Percentiles rank a stretch among this genome's conserved stretches.
These are phyloP conservation scores for Torymus auratus DNA, from an alignment of 2,888 invertebrate genomes.

Conservation along the genomic window DNA sequence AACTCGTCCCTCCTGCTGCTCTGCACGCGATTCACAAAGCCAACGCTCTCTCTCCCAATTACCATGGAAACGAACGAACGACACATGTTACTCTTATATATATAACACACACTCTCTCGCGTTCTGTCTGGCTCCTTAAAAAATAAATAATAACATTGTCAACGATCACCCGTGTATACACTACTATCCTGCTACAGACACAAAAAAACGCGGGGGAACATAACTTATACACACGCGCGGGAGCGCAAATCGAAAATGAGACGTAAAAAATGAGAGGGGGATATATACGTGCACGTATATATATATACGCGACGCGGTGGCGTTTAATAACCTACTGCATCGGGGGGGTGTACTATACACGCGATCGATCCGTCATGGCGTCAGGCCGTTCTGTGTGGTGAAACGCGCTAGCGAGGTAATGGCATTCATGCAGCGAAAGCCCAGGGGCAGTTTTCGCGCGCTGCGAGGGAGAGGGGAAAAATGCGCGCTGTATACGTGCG, in stretches of 20 bases:
- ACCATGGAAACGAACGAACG: slow-evolving; percentile 26
- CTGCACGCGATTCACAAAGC: slow-evolving; percentile 10
- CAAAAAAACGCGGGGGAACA: neutral
- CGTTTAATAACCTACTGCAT: slow-evolving; percentile 35
- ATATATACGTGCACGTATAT: neutral
- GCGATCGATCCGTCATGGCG: slow-evolving; percentile 71
- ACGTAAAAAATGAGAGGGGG: slow-evolving; percentile 29
- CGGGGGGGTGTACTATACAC: neutral
- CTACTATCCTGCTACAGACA: neutral
- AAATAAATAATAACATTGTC: slow-evolving; percentile 30
- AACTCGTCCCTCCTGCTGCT: neutral
- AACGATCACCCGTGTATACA: neutral
- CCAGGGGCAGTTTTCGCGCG: no score
- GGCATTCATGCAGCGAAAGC: slow-evolving; percentile 65
- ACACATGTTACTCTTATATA: slow-evolving; percentile 6
- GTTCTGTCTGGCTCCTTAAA: neutral
- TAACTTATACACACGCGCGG: no score
- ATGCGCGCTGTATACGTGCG: no score
- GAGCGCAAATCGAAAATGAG: slow-evolving; percentile 34
- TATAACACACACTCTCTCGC: neutral
- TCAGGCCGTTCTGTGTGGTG: slow-evolving; percentile 58
- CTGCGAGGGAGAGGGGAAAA: no score
- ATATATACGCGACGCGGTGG: neutral
- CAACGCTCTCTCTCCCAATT: slow-evolving; percentile 31
- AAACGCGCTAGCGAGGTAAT: slow-evolving; percentile 61